These are phyloP conservation scores for Pelodytes ibericus DNA, from an alignment of 2,797 vertebrate genomes.

Conservation along the genomic window DNA sequence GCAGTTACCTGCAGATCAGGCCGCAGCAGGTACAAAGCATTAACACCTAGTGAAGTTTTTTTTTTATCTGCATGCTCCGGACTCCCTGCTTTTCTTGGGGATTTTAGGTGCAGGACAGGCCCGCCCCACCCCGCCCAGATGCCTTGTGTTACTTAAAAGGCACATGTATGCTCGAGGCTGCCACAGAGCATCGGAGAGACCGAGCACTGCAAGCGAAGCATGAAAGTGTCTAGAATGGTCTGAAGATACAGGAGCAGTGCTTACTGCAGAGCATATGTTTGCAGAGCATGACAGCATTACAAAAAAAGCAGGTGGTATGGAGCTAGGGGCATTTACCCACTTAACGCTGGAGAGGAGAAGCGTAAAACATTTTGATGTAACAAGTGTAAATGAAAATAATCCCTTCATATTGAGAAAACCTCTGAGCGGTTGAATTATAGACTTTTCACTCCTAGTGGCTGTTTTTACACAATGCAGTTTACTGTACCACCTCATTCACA, in stretches of 20 bases:
- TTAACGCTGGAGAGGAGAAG: slow-evolving; percentile 15
- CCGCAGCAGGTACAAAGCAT: slow-evolving; percentile 1
- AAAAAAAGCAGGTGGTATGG: background rate
- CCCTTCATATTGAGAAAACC: background rate
- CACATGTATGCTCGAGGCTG: slow-evolving; percentile 5
- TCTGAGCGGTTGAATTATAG: background rate
- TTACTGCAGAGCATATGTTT: slow-evolving; percentile 4
- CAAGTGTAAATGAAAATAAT: background rate
- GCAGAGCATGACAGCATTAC: background rate
- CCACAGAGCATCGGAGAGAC: slow-evolving; percentile 4
- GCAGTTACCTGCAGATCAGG: background rate
- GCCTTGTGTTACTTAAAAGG: slow-evolving; percentile 13
- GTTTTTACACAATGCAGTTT: background rate
- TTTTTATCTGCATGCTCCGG: background rate
- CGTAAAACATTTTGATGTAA: background rate
- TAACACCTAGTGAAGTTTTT: background rate
- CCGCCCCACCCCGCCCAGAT: slow-evolving; percentile 4
- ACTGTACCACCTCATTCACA: slow-evolving; percentile 14
- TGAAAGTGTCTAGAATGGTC: slow-evolving; percentile 8
- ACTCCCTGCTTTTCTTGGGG: slow-evolving; percentile 27
- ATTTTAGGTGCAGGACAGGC: slow-evolving; percentile 7
- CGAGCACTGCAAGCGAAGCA: background rate
- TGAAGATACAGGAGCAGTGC: background rate
- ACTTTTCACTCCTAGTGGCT: background rate
- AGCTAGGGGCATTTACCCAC: background rate